phyloP scores from a whole-genome alignment of 2,113 vertebrate species.

The Talpa occidentalis region DNA sequence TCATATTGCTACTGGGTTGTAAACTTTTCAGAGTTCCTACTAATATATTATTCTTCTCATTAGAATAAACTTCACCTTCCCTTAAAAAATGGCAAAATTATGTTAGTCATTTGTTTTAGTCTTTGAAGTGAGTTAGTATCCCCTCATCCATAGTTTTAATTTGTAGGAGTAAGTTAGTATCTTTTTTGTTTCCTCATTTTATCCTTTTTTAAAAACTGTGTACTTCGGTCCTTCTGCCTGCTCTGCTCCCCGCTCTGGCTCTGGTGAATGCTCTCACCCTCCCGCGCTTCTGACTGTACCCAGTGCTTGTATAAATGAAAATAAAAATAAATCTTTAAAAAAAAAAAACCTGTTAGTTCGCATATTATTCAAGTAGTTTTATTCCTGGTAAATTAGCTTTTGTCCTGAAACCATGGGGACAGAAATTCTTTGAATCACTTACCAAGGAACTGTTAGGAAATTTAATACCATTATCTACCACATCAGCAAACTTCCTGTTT shows the following conservation, averaged over 20 bases:
- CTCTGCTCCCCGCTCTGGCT: no score
- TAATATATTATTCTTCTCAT: neutral
- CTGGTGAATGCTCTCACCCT: no score
- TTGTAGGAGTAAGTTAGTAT: constrained; percentile 45
- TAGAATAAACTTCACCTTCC: neutral
- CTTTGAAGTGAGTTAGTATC: constrained; percentile 4
- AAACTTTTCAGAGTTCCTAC: constrained; percentile 51
- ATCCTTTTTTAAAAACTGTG: constrained; percentile 52
- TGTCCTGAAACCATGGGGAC: constrained; percentile 65
- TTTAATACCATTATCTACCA: constrained; percentile 61
- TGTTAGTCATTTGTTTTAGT: constrained; percentile 4
- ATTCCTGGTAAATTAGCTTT: constrained; percentile 76
- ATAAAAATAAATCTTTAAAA: no score
- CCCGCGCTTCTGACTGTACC: no score
- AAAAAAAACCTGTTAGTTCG: constrained; percentile 3
- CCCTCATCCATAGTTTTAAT: constrained; percentile 11
- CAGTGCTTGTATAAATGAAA: no score
- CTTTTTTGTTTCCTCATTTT: constrained; percentile 59
- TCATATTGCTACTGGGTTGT: constrained; percentile 32
- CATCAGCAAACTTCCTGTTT: constrained; percentile 66
- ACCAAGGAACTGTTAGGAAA: constrained; percentile 73
- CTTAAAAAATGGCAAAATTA: neutral
- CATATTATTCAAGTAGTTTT: constrained; percentile 46
- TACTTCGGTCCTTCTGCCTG: no score
- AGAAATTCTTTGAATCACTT: constrained; percentile 73